A percentile compares a stretch with the other conserved stretches of the same genome.
Evolutionary conservation across 2,888 invertebrate species (phyloP).

Genomic region (Orthonychiurus folsomi): DNA sequence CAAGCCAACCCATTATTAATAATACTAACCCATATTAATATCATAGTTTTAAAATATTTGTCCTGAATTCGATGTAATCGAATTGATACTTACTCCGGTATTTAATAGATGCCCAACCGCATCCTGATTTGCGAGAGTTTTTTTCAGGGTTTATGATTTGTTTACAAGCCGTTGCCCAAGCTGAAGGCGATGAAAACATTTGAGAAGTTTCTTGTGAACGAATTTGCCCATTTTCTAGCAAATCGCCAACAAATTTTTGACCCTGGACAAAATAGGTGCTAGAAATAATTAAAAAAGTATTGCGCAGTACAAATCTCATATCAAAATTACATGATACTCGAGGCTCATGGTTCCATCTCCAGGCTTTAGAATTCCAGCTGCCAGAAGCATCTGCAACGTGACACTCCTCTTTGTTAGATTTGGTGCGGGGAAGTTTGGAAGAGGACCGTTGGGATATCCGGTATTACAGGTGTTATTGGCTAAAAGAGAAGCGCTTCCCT

Average conservation of each 20-base stretch:
- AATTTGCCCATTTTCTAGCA: conserved; percentile 77
- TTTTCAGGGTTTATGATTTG: conserved; percentile 83
- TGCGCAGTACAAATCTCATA: neutral
- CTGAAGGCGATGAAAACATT: conserved; percentile 78
- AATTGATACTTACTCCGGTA: conserved; percentile 50
- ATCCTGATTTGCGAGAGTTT: conserved; percentile 60
- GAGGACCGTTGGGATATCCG: conserved; percentile 25
- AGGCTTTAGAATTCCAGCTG: conserved; percentile 63
- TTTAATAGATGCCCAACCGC: conserved; percentile 77
- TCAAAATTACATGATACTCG: conserved; percentile 66
- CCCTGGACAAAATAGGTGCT: conserved; percentile 54
- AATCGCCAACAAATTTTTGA: conserved; percentile 78
- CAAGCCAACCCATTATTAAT: neutral
- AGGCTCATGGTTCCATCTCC: conserved; percentile 78
- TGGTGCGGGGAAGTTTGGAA: conserved; percentile 48
- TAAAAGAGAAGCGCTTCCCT: conserved; percentile 22
- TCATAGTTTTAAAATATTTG: neutral
- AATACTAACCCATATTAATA: neutral
- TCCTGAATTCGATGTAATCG: neutral
- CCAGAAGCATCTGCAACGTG: conserved; percentile 74
- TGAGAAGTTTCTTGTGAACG: conserved; percentile 79
- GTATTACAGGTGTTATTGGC: too few relatives aligned
- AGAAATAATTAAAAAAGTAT: conserved; percentile 9
- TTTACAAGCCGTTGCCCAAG: conserved; percentile 89
- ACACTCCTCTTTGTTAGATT: conserved; percentile 51